Evolutionary conservation across 2,888 invertebrate species (phyloP).

Genomic region (Hermodice carunculata): DNA sequence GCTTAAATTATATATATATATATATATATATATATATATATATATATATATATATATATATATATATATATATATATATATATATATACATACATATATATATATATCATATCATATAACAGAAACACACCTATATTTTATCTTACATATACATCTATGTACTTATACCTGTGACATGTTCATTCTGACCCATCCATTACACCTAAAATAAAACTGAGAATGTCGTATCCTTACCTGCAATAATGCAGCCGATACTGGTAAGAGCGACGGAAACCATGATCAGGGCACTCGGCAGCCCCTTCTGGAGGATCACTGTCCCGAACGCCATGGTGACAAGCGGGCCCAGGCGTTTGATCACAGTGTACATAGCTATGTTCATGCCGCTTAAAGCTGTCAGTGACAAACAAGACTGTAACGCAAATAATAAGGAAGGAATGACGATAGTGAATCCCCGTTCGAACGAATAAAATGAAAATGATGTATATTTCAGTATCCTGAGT

Average conservation of each 20-base stretch:
- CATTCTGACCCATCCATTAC: too few relatives aligned
- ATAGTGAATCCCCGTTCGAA: slow-evolving; percentile 60
- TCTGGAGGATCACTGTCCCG: slow-evolving; percentile 64
- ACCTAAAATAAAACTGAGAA: too few relatives aligned
- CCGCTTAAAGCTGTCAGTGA: slow-evolving; percentile 71
- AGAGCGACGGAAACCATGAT: slow-evolving; percentile 56
- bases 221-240: slow-evolving; percentile 69
- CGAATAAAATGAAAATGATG: neutral
- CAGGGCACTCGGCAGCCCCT: slow-evolving; percentile 54
- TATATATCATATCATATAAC: too few relatives aligned
- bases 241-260: slow-evolving; percentile 68
- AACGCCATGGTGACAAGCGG: slow-evolving; percentile 68
- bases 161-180: too few relatives aligned
- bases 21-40: too few relatives aligned
- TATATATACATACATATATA: too few relatives aligned
- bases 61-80: too few relatives aligned
- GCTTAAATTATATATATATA: too few relatives aligned
- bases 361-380: slow-evolving; percentile 73
- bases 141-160: too few relatives aligned
- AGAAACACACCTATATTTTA: too few relatives aligned
- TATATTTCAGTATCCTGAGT: slow-evolving; percentile 18
- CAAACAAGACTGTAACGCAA: slow-evolving; percentile 70
- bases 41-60: too few relatives aligned
- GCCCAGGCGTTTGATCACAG: slow-evolving; percentile 71
- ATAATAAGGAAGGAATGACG: slow-evolving; percentile 70